Percentiles rank a stretch among this genome's conserved stretches.
Conservation (phyloP, 2,888 invertebrate species). For the Drosophila maculinotata region DNA sequence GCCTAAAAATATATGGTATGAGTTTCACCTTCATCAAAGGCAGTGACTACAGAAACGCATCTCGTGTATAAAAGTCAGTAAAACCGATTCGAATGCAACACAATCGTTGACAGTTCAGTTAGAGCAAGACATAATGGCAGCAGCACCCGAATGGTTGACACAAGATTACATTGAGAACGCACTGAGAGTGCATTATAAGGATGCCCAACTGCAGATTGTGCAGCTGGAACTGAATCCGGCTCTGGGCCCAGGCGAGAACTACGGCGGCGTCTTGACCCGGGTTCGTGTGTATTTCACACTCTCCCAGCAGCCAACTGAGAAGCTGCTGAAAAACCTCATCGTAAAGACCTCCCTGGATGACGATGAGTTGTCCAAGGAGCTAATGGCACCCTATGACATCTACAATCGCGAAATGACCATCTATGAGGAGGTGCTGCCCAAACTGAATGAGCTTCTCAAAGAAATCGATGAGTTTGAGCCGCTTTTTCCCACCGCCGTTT, state of each 20-base stretch:
- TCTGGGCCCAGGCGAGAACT: slow-evolving; percentile 83
- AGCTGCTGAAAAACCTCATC: slow-evolving; percentile 53
- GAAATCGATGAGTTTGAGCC: slow-evolving; percentile 74
- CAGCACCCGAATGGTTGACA: slow-evolving; percentile 81
- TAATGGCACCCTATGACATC: slow-evolving; percentile 81
- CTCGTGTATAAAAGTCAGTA: slow-evolving; percentile 36
- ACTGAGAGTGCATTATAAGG: slow-evolving; percentile 67
- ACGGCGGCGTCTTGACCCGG: slow-evolving; percentile 78
- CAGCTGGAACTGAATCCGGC: slow-evolving; percentile 70
- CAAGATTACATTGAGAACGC: slow-evolving; percentile 72
- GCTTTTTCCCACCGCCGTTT: slow-evolving; percentile 78
- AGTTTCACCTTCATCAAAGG: slow-evolving; percentile 30
- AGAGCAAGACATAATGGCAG: slow-evolving; percentile 41
- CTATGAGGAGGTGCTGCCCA: slow-evolving; percentile 82
- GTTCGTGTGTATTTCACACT: slow-evolving; percentile 61
- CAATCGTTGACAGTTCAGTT: background rate
- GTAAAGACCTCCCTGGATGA: slow-evolving; percentile 82
- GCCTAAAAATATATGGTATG: background rate
- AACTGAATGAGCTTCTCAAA: slow-evolving; percentile 69
- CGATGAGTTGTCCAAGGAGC: slow-evolving; percentile 75
- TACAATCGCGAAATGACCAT: slow-evolving; percentile 84
- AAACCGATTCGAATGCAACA: slow-evolving; percentile 1
- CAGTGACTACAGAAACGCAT: background rate
- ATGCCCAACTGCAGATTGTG: slow-evolving; percentile 57
- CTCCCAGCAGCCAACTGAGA: slow-evolving; percentile 20